A percentile compares a stretch with the other conserved stretches of the same genome.
phyloP scores from a whole-genome alignment of 2,888 invertebrate genomes.

The Minunthozetes semirufus region DNA sequence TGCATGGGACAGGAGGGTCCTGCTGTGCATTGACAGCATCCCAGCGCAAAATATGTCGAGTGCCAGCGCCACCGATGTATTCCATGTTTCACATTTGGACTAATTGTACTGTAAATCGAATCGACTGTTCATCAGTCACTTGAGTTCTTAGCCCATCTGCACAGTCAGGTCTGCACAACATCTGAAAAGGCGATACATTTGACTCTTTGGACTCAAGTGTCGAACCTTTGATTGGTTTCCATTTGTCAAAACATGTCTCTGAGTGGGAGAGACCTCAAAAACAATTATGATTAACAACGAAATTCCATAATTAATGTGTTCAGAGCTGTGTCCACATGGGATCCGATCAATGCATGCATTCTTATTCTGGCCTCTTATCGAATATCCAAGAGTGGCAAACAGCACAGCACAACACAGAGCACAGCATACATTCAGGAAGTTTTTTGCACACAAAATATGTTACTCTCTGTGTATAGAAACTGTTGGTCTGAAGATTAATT shows the following conservation, averaged over 20 bases:
- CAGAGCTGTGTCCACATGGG: neutral
- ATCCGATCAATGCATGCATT: neutral
- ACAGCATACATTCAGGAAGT: slow-evolving; percentile 17
- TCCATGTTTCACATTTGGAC: neutral
- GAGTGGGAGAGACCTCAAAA: too few relatives aligned
- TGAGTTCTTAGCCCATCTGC: neutral
- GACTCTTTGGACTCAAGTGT: neutral
- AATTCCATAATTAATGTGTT: neutral
- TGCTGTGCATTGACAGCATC: neutral
- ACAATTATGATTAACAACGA: neutral
- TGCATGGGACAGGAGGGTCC: neutral
- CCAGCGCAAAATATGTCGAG: neutral
- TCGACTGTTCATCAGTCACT: slow-evolving; percentile 1
- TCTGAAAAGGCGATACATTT: neutral
- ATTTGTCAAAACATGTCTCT: neutral
- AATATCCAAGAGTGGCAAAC: neutral
- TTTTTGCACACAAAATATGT: neutral
- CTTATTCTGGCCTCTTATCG: neutral
- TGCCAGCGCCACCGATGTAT: neutral
- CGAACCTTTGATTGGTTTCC: neutral
- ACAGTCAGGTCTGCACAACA: neutral
- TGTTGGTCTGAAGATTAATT: slow-evolving; percentile 5
- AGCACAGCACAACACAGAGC: too few relatives aligned
- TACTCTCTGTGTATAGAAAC: neutral
- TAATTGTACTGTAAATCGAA: neutral